Conservation (phyloP, 2,797 vertebrate species). For the Takifugu ocellatus region DNA sequence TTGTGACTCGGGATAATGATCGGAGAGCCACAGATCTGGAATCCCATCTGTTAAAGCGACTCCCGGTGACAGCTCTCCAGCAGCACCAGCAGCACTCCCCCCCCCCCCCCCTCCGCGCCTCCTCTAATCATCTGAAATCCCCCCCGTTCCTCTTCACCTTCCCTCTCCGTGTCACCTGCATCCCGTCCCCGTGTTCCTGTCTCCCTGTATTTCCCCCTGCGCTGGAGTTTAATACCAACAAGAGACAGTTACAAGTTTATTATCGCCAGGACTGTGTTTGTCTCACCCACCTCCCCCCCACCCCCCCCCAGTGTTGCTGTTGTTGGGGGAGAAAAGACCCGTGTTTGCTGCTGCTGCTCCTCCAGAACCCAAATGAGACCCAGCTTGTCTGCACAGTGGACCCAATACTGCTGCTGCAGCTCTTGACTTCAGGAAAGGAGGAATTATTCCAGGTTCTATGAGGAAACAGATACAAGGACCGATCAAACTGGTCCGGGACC, state of each 20-base stretch:
- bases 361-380: slow-evolving; percentile 1
- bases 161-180: slow-evolving; percentile 8
- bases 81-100: slow-evolving; percentile 18
- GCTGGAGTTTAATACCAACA: slow-evolving; percentile 41
- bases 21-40: slow-evolving; percentile 59
- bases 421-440: no score
- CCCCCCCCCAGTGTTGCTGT: slow-evolving; percentile 29
- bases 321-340: slow-evolving; percentile 14
- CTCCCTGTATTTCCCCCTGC: slow-evolving; percentile 24
- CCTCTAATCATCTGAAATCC: slow-evolving; percentile 4
- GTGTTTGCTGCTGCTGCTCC: slow-evolving; percentile 3
- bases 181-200: slow-evolving; percentile 19
- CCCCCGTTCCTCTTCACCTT: not conserved
- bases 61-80: slow-evolving; percentile 52
- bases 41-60: slow-evolving; percentile 68
- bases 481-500: no score
- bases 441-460: no score
- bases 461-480: no score
- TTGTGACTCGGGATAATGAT: slow-evolving; percentile 67
- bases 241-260: slow-evolving; percentile 72
- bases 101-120: slow-evolving; percentile 9
- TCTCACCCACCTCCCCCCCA: slow-evolving; percentile 73
- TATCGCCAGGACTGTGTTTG: slow-evolving; percentile 76
- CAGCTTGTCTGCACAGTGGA: slow-evolving; percentile 13
- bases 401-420: not conserved